These are phyloP conservation scores for Exaiptasia diaphana DNA, from an alignment of 64 coral and sea anemone species.

Conservation along the genomic window DNA sequence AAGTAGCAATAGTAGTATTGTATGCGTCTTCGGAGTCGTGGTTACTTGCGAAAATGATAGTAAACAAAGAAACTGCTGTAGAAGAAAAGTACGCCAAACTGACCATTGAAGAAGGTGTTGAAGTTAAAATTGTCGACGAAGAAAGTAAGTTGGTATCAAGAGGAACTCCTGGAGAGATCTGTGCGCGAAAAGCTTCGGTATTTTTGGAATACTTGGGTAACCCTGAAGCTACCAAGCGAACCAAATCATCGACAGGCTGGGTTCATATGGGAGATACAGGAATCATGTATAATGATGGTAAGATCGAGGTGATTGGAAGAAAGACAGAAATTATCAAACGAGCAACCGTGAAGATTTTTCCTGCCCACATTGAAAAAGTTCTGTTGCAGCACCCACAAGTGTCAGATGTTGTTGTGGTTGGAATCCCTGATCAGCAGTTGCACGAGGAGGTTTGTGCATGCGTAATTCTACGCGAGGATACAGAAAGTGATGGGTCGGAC, in stretches of 20 bases:
- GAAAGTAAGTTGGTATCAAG: background rate
- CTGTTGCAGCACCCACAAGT: slow-evolving; percentile 3
- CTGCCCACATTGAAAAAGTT: slow-evolving; percentile 17
- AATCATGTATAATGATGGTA: slow-evolving; percentile 20
- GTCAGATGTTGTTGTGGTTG: background rate
- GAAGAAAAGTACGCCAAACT: too few relatives aligned
- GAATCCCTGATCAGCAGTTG: slow-evolving; percentile 15
- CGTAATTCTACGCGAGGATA: background rate
- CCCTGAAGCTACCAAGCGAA: background rate
- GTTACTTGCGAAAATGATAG: too few relatives aligned
- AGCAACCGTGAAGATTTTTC: slow-evolving; percentile 8
- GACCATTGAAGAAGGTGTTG: too few relatives aligned
- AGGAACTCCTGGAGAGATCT: slow-evolving; percentile 46
- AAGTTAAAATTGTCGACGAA: slow-evolving; percentile 16
- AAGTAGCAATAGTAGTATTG: too few relatives aligned
- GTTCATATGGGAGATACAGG: slow-evolving; percentile 8
- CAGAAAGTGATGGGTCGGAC: background rate
- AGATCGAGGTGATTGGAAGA: slow-evolving; percentile 32
- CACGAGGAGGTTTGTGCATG: slow-evolving; percentile 17
- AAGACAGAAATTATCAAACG: background rate
- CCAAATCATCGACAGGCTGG: slow-evolving; percentile 17
- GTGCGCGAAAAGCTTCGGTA: background rate
- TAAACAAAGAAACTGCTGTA: too few relatives aligned
- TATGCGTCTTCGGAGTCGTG: too few relatives aligned
- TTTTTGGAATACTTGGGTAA: slow-evolving; percentile 13